Evolutionary conservation across 1,140 invertebrate genomes (phyloP), one percentile per base, ranked within the genome.

Genomic region (Bombus waltoni): DNA sequence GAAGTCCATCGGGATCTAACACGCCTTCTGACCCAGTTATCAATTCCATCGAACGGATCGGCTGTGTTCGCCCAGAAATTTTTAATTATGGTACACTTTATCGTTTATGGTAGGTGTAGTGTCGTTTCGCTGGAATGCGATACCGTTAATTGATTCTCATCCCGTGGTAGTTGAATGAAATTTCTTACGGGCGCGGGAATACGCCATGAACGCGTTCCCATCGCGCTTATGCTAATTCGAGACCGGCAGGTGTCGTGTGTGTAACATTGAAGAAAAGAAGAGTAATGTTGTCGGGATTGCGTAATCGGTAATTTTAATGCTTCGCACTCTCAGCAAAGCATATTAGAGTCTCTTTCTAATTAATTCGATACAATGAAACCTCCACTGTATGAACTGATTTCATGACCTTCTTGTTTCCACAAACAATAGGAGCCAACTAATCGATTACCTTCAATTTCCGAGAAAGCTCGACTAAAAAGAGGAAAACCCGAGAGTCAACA

Each of bases 131-230:
- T 40, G 57, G 82, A 71, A 84, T 79, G 65, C 66, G 66, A 79
- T 84, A 78, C 82, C 82, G 82, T 84, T 84, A 84, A 84, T 84
- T 84, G 82, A 84, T 84, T 84, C 82, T 71, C 75, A 84, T 84
- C 53, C 75, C 42, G 53, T 62, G 66, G 75, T 40, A 53, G 82
- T 59, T 84, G 66, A 84, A 83, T 78, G 74, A 83, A 83, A 71
- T 84, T 84, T 84, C 76, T 79, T 71, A 22, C 65, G 47, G 47
- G 15, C 82, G 75, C 82, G 82, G 82, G 82, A 84, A 84, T 84
- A 78, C 22, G 66, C 47, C 22, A 42, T 38, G 75, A 42, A n/a
- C 75, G 82, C 82, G 82, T 84, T 84, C 82, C 75, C 82, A 84
- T 84, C 75, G 75, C n/a, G 74, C 72, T 59, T 65, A 83, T 78